These are phyloP conservation scores for Molossus alvarezi DNA, from an alignment of 2,797 vertebrate species.

Conservation along the genomic window DNA sequence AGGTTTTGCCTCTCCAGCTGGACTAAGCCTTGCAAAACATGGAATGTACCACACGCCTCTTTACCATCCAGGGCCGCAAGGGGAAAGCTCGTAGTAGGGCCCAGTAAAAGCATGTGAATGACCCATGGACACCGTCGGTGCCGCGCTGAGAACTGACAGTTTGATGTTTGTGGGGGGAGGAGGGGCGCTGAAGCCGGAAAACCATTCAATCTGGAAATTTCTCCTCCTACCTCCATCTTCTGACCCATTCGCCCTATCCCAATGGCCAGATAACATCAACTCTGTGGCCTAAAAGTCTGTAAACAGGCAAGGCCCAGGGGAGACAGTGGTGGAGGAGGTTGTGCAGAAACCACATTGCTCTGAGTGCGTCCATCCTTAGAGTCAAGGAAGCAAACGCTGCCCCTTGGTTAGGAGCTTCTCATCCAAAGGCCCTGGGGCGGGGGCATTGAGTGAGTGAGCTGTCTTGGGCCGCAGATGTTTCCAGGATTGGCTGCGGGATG, in stretches of 20 bases:
- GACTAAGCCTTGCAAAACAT: constrained; percentile 58
- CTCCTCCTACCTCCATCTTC: not conserved
- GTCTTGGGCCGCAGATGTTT: not conserved
- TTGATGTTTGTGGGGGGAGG: not conserved
- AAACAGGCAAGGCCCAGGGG: constrained; percentile 62
- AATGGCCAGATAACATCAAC: not conserved
- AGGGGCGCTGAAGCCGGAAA: not conserved
- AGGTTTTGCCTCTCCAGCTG: constrained; percentile 32
- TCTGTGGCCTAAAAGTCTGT: not conserved
- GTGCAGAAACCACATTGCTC: constrained; percentile 24
- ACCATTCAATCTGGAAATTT: not conserved
- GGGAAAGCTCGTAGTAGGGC: not conserved
- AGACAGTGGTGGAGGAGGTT: constrained; percentile 9
- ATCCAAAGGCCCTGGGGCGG: not conserved
- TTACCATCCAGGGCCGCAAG: not conserved
- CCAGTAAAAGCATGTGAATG: not conserved
- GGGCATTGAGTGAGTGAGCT: not conserved
- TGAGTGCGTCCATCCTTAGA: not conserved
- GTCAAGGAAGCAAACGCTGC: not conserved
- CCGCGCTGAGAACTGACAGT: not conserved
- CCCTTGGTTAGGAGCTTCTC: constrained; percentile 13
- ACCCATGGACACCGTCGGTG: not conserved
- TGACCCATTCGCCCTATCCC: not conserved
- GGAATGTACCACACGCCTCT: not conserved
- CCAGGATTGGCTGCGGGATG: not conserved